Percentiles rank a stretch among this genome's conserved stretches.
Evolutionary conservation across 1,140 invertebrate genomes (phyloP).

Genomic region (Phymastichus coffea): DNA sequence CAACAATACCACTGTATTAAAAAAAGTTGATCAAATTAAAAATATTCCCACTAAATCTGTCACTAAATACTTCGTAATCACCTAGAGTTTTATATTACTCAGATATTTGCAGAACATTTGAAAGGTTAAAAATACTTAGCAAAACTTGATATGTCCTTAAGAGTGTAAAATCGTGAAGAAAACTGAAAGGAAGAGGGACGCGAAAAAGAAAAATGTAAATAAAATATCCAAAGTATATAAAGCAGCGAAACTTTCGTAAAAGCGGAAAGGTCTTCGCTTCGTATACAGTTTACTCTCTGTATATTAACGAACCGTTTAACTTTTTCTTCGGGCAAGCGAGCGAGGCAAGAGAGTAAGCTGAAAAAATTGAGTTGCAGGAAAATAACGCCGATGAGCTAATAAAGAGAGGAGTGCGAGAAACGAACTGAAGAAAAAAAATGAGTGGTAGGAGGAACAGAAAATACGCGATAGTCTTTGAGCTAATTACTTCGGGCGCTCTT

Average conservation of each 20-base stretch:
- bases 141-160: no score
- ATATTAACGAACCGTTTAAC: slow-evolving; percentile 3
- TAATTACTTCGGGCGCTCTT: slow-evolving; percentile 9
- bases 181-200: background rate
- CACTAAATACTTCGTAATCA: no score
- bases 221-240: slow-evolving; percentile 14
- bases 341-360: background rate
- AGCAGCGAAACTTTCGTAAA: slow-evolving; percentile 1
- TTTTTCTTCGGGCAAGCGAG: background rate
- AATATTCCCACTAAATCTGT: no score
- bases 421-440: background rate
- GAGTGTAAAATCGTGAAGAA: no score
- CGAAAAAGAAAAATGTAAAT: background rate
- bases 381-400: slow-evolving; percentile 3
- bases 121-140: no score
- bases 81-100: no score
- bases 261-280: background rate
- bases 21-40: no score
- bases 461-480: background rate
- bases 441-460: background rate
- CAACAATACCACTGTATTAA: no score
- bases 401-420: background rate
- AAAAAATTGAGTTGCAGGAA: background rate
- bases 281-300: background rate
- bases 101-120: no score